Percentiles rank a stretch among this genome's conserved stretches.
Evolutionary conservation across 2,888 invertebrate species (phyloP).

Genomic region (Auanema freiburgensis): DNA sequence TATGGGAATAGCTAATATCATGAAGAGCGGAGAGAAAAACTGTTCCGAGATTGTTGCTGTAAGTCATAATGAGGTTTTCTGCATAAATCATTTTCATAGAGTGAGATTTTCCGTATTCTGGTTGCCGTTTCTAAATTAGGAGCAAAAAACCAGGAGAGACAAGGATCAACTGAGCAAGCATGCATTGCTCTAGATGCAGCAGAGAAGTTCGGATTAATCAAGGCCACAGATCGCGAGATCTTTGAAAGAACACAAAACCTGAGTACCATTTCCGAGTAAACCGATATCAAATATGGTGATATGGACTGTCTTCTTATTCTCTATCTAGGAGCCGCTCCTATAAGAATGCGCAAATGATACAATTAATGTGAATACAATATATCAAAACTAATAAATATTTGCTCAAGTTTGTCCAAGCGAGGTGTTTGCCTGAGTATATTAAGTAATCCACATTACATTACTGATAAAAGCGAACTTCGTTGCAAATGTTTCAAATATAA

Average conservation of each 20-base stretch:
- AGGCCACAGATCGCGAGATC: slow-evolving; percentile 59
- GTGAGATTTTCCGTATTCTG: slow-evolving; percentile 59
- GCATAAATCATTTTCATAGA: slow-evolving; percentile 35
- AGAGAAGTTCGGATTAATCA: slow-evolving; percentile 53
- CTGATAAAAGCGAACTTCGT: too few species aligned
- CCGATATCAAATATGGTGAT: too few species aligned
- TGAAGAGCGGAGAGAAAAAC: slow-evolving; percentile 51
- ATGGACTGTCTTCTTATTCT: too few species aligned
- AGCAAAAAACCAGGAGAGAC: slow-evolving; percentile 43
- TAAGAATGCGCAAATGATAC: too few species aligned
- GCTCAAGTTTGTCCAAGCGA: too few species aligned
- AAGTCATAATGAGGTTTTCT: slow-evolving; percentile 20
- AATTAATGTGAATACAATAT: too few species aligned
- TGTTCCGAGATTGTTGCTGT: slow-evolving; percentile 59
- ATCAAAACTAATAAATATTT: too few species aligned
- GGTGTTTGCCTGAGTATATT: too few species aligned
- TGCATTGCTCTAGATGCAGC: slow-evolving; percentile 56
- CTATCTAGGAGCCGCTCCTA: too few species aligned
- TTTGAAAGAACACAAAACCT: slow-evolving; percentile 50
- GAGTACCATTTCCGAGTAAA: slow-evolving; percentile 41
- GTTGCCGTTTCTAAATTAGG: slow-evolving; percentile 62
- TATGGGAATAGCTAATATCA: slow-evolving; percentile 60
- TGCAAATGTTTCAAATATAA: too few species aligned
- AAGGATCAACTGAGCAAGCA: slow-evolving; percentile 51
- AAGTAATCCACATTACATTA: too few species aligned